Evolutionary conservation across 1,140 invertebrate species (phyloP), one percentile per base, ranked within the genome.

Genomic region (Ladona fulva): DNA sequence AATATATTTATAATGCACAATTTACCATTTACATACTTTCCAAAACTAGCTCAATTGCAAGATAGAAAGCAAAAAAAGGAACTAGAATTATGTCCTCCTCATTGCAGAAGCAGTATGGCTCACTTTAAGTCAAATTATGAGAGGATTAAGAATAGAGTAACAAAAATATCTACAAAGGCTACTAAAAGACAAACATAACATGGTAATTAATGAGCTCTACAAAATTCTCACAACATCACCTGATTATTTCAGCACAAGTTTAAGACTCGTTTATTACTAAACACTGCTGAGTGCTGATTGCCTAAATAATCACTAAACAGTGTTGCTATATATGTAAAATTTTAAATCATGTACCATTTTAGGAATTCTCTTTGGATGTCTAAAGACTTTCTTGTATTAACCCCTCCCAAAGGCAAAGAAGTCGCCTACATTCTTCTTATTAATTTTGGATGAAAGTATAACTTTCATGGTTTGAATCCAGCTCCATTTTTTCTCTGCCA

Each of bases 301-400:
- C 52, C 52, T 66, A 66, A 66, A 37, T 66, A 19, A 66, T 66
- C 16, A 66, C 52, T 66, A 66, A 66, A 19, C 52, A 66, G 52
- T 16, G 14, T 66, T 66, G 52, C 52, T 19, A 66, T 66, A 6
- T 19, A 66, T 5, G 5, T 66, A 66, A 22, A 66, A 66, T 66
- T 66, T 66, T 66, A 66, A 66, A 66, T 66, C 52, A 66, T 66
- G 52, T 66, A 66, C 52, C 52, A 66, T 16, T 66, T 66, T 66
- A 16, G n/a, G 52, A 66, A 16, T 6, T 66, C 52, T 6, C 16
- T 66, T 66, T 66, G 14, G 52, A 19, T 66, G 52, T 6, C n/a
- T 19, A 66, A 66, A 19, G n/a, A 66, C 12, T 22, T 66, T 66
- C 12, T 12, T 66, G 3, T 1, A 3, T 5, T 66, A 6, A 22